Evolutionary conservation across 2,888 invertebrate genomes (phyloP), one percentile per base, ranked within the genome.

Genomic region (Melieria crassipennis): DNA sequence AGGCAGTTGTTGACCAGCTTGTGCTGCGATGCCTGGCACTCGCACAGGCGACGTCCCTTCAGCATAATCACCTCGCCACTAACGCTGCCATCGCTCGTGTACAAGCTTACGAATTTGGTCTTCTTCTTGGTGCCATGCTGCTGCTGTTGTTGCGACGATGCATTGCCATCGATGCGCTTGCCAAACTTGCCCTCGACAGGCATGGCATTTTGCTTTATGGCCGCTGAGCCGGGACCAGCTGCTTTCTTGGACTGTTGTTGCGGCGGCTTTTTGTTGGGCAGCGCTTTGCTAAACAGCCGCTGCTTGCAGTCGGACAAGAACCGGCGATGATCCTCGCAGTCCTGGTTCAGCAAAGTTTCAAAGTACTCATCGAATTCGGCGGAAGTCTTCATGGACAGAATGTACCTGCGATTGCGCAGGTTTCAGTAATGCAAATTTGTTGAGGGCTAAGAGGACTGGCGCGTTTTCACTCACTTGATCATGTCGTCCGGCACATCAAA

Each of bases 1-100:
- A 94, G 84, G 82, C 99, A 99, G 87, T 99, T 99, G 84, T 95
- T 96, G 71, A 99, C 89, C 62, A 99, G 88, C 69, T 90, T 90
- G 85, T 99, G 99, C 81, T 92, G 93, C 4, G 92, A 90, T 0
- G 98, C 98, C 86, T 98, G 95, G 83, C 99, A 99, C 72, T 95
- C 92, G 86, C 99, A 99, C 65, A 88, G 88, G 80, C 94, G 93
- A 52, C 99, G 90, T 10, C 98, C 98, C 85, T 90, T 90, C 0
- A 91, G 76, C 70, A 90, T 75, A 9, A 91, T 86, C n/a, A 88
- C 88, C 76, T 90, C 90, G 6, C 88, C 89, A 77, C 88, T 85
- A 0, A 83, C 72, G 66, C 89, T 88, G 7, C 94, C 94, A 79
- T 94, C 93, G 77, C 90, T 90, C 0, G 92, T 90, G 84, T 92